Percentiles rank a stretch among this genome's conserved stretches.
Conservation (phyloP, 2,797 vertebrate genomes). For the Hipposideros larvatus region DNA sequence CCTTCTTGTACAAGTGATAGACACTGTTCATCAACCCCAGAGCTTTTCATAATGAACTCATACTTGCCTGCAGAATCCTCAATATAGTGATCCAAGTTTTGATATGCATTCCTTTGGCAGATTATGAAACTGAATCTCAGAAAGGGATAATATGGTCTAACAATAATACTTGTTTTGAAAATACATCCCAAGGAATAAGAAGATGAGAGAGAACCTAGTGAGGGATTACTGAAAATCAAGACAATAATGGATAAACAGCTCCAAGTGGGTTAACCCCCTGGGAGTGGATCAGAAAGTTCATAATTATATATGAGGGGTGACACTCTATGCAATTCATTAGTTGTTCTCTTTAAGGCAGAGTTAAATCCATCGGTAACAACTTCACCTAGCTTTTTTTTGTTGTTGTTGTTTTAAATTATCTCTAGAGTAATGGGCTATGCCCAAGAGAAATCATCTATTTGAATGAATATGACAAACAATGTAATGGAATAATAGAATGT, state of each 20-base stretch:
- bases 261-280: not conserved
- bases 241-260: not conserved
- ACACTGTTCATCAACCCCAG: not conserved
- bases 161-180: slow-evolving; percentile 14
- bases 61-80: not conserved
- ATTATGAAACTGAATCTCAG: slow-evolving; percentile 27
- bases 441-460: not conserved
- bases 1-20: not conserved
- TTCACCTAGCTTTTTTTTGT: not conserved
- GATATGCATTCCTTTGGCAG: not conserved
- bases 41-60: not conserved
- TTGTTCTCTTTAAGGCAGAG: not conserved
- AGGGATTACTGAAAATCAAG: not conserved
- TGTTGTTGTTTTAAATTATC: not conserved
- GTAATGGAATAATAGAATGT: not conserved
- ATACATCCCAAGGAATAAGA: not conserved
- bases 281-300: not conserved
- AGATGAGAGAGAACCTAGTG: not conserved
- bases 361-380: not conserved
- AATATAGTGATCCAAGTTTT: not conserved
- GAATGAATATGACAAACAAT: not conserved
- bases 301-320: not conserved
- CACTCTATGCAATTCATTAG: not conserved
- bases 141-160: not conserved
- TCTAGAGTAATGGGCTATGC: not conserved